These are phyloP conservation scores for Margaritifera margaritifera DNA, from an alignment of 2,888 invertebrate species.

Conservation along the genomic window DNA sequence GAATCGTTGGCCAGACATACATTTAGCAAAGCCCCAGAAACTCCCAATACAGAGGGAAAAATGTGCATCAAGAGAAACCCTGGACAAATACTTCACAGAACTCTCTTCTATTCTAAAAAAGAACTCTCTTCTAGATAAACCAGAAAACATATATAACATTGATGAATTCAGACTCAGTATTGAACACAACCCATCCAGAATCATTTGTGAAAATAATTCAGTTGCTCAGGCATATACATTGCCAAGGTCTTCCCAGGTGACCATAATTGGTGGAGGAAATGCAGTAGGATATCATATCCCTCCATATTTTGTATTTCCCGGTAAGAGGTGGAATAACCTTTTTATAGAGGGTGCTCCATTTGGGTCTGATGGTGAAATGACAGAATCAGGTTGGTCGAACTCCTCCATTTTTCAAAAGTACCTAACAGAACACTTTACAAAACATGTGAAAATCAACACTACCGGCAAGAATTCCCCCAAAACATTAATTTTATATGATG, in stretches of 20 bases:
- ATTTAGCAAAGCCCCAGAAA: no score
- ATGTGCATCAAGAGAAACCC: no score
- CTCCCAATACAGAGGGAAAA: no score
- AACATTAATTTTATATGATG: no score
- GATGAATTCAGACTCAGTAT: conserved; percentile 9
- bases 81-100: conserved; percentile 6
- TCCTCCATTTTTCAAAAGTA: conserved; percentile 12
- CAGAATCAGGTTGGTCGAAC: no score
- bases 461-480: no score
- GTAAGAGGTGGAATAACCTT: conserved; percentile 12
- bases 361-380: conserved; percentile 1
- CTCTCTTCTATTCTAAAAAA: not conserved
- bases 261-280: no score
- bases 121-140: conserved; percentile 6
- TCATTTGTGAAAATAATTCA: no score
- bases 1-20: conserved; percentile 13
- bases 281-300: no score
- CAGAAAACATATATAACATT: conserved; percentile 11
- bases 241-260: conserved; percentile 4
- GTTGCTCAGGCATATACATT: no score
- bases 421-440: conserved; percentile 10
- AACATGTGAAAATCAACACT: not conserved
- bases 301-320: conserved; percentile 12
- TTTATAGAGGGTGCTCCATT: conserved; percentile 6
- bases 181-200: conserved; percentile 4